Base-by-base conservation (phyloP, 2,797 vertebrate genomes). In the Phrynocephalus forsythii region DNA sequence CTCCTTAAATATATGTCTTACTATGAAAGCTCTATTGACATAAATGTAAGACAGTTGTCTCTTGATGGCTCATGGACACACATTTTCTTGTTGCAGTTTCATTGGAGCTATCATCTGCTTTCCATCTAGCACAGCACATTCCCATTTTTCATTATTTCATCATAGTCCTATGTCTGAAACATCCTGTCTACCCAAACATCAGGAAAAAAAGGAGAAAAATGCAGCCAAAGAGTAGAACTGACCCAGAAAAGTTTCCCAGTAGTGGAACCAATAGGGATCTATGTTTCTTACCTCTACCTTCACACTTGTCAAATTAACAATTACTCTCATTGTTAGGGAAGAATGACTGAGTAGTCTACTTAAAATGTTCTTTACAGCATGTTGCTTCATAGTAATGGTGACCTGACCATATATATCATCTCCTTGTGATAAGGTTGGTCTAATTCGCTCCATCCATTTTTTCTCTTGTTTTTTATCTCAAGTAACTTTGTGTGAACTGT, bases 221-320 rank as follows among this genome's bases (percentile, higher is more conserved):
- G 44, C 26, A 85, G n/a, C 56, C 2, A 48, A 48, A 80, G 67
- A 86, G 33, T 63, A 60, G 77, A 71, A 86, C 28, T 80, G 69
- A 79, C 33, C 22, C 10, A 72, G 52, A 60, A 22, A 86, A 26
- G 5, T 72, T 71, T 22, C 50, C 24, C 30, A 38, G 68, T 28
- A 18, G 48, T 79, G 18, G 69, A 56, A 20, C 38, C 56, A 48
- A 48, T 10, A n/a, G 28, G 18, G 11, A 10, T 44, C 56, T n/a
- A 66, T n/a, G 48, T 76, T 38, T 76, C 11, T 18, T 44, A 28
- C n/a, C 73, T 52, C 20, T 60, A 24, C 18, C 30, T 84, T 66
- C 24, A 44, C 33, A 33, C 78, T 73, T 86, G 78, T 75, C 79
- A 71, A 81, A 66, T 60, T 81, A 75, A 68, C 56, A 80, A 66